Evolutionary conservation across 1,140 invertebrate species (phyloP).

Genomic region (Bemisia tabaci): DNA sequence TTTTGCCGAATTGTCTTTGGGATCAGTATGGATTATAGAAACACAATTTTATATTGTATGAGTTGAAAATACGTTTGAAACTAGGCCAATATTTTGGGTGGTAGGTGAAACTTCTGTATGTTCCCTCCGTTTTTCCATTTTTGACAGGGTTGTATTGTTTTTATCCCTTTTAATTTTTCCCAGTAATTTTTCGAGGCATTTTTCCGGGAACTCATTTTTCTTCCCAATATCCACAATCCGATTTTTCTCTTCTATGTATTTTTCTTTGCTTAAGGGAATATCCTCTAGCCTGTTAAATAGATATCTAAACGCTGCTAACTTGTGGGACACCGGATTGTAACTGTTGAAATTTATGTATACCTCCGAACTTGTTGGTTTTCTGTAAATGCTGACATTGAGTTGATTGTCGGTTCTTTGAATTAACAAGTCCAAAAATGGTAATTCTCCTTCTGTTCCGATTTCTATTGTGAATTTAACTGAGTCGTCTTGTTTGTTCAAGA

Average conservation of each 20-base stretch:
- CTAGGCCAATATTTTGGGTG: neutral
- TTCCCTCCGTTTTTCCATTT: neutral
- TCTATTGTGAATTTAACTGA: slow-evolving; percentile 8
- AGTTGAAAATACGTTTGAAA: neutral
- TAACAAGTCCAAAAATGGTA: slow-evolving; percentile 5
- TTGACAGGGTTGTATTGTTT: neutral
- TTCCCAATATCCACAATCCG: neutral
- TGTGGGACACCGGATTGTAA: neutral
- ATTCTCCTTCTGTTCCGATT: neutral
- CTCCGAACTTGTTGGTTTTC: neutral
- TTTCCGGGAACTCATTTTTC: neutral
- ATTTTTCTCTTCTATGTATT: neutral
- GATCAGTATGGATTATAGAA: neutral
- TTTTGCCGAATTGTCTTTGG: neutral
- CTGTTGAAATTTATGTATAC: neutral
- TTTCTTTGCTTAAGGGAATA: neutral
- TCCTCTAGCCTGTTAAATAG: neutral
- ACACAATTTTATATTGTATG: no score
- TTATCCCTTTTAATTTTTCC: neutral
- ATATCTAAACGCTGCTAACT: neutral
- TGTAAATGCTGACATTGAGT: slow-evolving; percentile 2
- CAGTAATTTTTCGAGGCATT: neutral
- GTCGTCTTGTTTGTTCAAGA: slow-evolving; percentile 1
- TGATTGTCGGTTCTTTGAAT: neutral
- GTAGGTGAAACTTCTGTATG: neutral